Percentiles rank a stretch among this genome's conserved stretches.
These are phyloP conservation scores for Leptinotarsa peninsularis DNA, from an alignment of 2,888 invertebrate species.

Conservation along the genomic window DNA sequence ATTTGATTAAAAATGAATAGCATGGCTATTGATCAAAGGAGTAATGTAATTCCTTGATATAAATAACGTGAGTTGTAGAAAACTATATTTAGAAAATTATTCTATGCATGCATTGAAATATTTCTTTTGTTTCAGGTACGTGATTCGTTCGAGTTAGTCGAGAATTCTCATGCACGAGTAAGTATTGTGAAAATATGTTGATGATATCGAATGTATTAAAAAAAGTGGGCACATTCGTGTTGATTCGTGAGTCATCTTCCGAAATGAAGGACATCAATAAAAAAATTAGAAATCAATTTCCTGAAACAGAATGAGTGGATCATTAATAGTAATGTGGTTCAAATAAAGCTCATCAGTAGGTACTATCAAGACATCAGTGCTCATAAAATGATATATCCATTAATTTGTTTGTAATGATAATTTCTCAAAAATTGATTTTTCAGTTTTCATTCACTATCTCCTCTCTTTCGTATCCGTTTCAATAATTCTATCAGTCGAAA, in stretches of 20 bases:
- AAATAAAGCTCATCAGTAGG: too few relatives aligned
- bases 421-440: too few relatives aligned
- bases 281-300: not conserved
- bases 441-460: too few relatives aligned
- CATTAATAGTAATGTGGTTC: not conserved
- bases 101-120: not conserved
- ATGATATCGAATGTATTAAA: constrained; percentile 25
- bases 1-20: too few relatives aligned
- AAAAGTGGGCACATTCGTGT: constrained; percentile 22
- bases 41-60: not conserved
- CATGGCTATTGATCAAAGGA: too few relatives aligned
- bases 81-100: constrained; percentile 3
- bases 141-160: not conserved
- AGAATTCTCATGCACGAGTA: not conserved
- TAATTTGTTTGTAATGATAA: too few relatives aligned
- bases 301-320: too few relatives aligned
- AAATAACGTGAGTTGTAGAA: constrained; percentile 14
- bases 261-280: not conserved
- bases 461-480: too few relatives aligned
- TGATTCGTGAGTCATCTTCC: not conserved
- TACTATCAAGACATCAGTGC: too few relatives aligned
- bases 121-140: constrained; percentile 14
- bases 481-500: too few relatives aligned
- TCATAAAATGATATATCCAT: too few relatives aligned
- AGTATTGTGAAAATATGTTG: not conserved